phyloP scores from a whole-genome alignment of 92 coral and sea anemone species.

The Porites rus region DNA sequence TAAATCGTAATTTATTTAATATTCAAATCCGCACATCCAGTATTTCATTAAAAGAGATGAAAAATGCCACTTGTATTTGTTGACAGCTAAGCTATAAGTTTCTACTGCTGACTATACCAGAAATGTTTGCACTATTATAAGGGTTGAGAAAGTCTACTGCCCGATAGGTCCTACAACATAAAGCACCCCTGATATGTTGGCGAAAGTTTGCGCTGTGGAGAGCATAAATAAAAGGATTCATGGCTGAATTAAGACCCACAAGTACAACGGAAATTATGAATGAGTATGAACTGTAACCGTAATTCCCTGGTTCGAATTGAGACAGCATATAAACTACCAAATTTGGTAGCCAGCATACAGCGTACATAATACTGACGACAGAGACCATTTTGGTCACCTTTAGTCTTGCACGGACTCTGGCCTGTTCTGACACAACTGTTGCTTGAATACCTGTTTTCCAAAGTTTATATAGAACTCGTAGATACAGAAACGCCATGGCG shows the following conservation, averaged over 20 bases:
- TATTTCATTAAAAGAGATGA: no score
- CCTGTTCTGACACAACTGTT: constrained; percentile 60
- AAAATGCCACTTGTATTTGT: neutral
- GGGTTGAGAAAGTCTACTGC: constrained; percentile 56
- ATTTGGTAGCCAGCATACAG: constrained; percentile 77
- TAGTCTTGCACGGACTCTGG: constrained; percentile 51
- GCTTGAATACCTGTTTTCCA: constrained; percentile 61
- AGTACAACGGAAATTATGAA: constrained; percentile 65
- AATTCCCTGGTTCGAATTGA: constrained; percentile 51
- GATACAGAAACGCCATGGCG: constrained; percentile 64
- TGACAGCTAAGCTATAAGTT: neutral
- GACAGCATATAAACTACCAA: constrained; percentile 73
- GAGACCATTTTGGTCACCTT: constrained; percentile 83
- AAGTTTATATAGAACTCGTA: constrained; percentile 60
- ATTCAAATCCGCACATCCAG: no score
- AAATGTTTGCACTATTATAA: constrained; percentile 48
- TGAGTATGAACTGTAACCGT: constrained; percentile 49
- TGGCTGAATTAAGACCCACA: constrained; percentile 80
- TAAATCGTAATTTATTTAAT: no score
- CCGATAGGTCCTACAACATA: constrained; percentile 63
- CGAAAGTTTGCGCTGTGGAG: constrained; percentile 84
- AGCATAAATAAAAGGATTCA: constrained; percentile 87
- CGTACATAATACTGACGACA: constrained; percentile 67
- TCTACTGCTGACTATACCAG: neutral
- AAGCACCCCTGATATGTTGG: constrained; percentile 58